Evolutionary conservation across 2,888 invertebrate genomes (phyloP), one percentile per base, ranked within the genome.

Genomic region (Mythimna loreyi): DNA sequence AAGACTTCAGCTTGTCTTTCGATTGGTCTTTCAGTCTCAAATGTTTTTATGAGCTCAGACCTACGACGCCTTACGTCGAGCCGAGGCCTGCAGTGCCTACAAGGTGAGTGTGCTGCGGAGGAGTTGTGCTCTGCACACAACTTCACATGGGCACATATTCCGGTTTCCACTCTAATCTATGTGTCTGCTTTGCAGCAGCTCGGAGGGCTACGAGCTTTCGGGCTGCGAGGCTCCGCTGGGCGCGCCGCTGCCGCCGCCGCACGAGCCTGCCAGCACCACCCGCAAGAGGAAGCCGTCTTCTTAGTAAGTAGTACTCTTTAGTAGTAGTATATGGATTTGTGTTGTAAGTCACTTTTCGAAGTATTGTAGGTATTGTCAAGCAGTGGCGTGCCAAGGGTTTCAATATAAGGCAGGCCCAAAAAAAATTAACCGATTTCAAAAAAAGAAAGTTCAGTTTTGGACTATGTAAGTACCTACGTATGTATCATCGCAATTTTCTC

Each of bases 221-320:
- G 74, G 67, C 45, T 89, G 90, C 73, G 92, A 91, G 16, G 45
- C 79, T 3, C 49, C 83, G 28, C 33, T 84, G 67, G 62, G 75
- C 0, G 62, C 72, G 21, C 58, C 86, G 16, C 66, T 83, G 53
- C 40, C 47, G 3, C 13, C 40, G 2, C 25, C 53, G 33, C 71
- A 77, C 19, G 67, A 61, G 3, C 73, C 86, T 0, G 61, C 70
- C 52, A 84, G 79, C 64, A 66, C 82, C 13, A 76, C 84, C 0
- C 87, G 91, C 61, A 93, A 92, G 62, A 87, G 93, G 13, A 93
- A 91, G 68, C 53, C 86, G 0, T 92, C 92, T 0, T 90, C 93
- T 1, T 92, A 86, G 94, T 94, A 65, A 92, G 93, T 91, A 92
- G 93, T 91, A 78, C 7, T 50, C 19, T 33, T 60, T 36, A n/a